Base-by-base conservation (phyloP, 2,888 invertebrate species). In the Eupithecia dodoneata region DNA sequence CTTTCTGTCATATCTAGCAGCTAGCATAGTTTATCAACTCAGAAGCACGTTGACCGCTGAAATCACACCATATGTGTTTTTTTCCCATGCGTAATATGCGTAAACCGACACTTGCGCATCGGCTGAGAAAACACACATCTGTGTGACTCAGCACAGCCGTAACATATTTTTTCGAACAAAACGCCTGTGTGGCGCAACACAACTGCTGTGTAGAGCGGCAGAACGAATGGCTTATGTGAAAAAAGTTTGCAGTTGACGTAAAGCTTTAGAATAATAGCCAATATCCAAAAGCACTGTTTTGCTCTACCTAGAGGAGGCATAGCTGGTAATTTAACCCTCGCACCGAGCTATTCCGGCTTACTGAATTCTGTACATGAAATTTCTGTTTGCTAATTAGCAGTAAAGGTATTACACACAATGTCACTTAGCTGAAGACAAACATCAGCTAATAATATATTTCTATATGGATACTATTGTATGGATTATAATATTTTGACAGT, bases 321-420 rank as follows among this genome's bases (percentile, higher is more conserved):
- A 65, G 12, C 30, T 55, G 7, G 42, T 15, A 42, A 13, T 42
- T 42, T 42, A 13, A 42, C 42, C 7, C 13, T 42, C 41, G 4
- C 42, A 66, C 42, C 66, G 6, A 66, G 13, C 42, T 6, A 42
- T 42, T 15, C 42, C 15, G 10, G 42, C 15, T 66, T 13, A 66
- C 41, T 72, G 75, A 79, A 80, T 79, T 81, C 77, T 78, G 77
- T 80, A 79, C 76, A 79, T 75, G 66, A 66, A 74, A 81, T 81
- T 80, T 79, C 80, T 79, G 79, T 79, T 77, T 77, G 78, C 82
- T 81, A 82, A 81, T 82, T 82, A 81, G 78, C 76, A 74, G 73
- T 79, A 77, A 79, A 79, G 80, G 78, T 80, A 81, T 81, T 80
- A 82, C 81, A 80, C 67, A 80, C 80, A 80, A 73, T 78, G 78